Conservation (phyloP, 2,113 vertebrate species). For the Eulemur rufifrons region DNA sequence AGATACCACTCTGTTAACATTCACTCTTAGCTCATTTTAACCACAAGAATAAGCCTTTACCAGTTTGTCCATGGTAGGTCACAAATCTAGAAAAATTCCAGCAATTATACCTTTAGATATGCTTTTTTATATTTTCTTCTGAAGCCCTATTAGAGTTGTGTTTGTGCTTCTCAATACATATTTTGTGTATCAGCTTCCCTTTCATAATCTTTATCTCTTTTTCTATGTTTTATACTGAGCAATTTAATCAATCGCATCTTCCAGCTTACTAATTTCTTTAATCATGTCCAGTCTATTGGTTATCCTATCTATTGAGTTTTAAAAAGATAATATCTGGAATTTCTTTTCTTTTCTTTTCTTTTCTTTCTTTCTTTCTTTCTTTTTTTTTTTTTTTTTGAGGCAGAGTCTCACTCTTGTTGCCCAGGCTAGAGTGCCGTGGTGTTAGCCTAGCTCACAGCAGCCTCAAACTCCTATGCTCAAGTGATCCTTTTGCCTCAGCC, state of each 20-base stretch:
- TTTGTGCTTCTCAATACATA: neutral
- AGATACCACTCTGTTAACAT: neutral
- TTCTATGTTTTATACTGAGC: neutral
- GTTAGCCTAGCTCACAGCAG: too few relatives aligned
- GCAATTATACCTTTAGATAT: neutral
- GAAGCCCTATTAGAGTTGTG: neutral
- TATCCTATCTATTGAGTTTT: neutral
- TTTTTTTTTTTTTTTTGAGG: too few relatives aligned
- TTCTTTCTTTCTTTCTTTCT: too few relatives aligned
- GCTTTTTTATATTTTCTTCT: neutral
- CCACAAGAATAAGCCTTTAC: neutral
- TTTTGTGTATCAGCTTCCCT: neutral
- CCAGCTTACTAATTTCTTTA: neutral
- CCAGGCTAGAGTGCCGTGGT: too few relatives aligned
- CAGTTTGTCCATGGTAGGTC: neutral
- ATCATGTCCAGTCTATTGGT: neutral
- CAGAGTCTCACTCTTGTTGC: too few relatives aligned
- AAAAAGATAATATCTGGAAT: neutral
- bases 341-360: neutral
- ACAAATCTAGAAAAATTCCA: neutral
- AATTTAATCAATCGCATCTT: neutral
- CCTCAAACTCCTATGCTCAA: too few relatives aligned
- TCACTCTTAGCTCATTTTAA: constrained; percentile 16
- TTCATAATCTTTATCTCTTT: neutral
- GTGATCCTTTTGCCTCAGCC: too few relatives aligned